Base-by-base conservation (phyloP, 2,113 vertebrate genomes). In the Dipodomys merriami region DNA sequence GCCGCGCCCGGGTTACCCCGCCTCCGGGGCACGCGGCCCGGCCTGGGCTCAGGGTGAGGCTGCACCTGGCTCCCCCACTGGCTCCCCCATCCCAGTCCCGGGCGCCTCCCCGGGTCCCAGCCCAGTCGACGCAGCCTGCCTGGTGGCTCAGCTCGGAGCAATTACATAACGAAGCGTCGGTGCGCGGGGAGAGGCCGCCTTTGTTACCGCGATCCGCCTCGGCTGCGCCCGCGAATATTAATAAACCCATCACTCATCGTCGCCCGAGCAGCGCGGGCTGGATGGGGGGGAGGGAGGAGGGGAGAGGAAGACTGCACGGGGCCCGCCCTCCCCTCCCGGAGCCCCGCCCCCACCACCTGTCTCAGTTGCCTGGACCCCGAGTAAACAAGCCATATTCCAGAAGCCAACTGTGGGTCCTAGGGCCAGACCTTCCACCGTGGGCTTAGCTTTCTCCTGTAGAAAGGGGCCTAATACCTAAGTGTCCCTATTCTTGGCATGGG, bases 81-180 rank as follows among this genome's bases (percentile, higher is more conserved):
- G 30, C 33, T 7, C 8, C n/a, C 49, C n/a, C 49, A 3, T 46
- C 25, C 53, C 7, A 27, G 76, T 39, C 16, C 3, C 2, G 81
- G 27, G 6, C 53, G 53, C 68, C n/a, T 3, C 6, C 7, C 53
- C 53, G 53, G 4, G 53, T 44, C 13, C 19, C 44, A 35, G 60
- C 29, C 27, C 53, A 53, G 65, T 65, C 81, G 9, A 12, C 35
- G 15, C 18, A 62, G 86, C 69, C 65, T 44, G 44, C 4, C 5
- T 12, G 22, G 62, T 18, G 53, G 53, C 68, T 19, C 7, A 29
- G 74, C 49, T 77, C 79, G 19, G 13, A 86, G 91, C 95, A 77
- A 87, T 97, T 97, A 97, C 78, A 69, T 97, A 96, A 96, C 53
- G 53, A 1, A 53, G 69, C 3, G 94, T 62, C 49, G 53, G n/a